These are phyloP conservation scores for Lasioglossum vierecki DNA, from an alignment of 2,888 invertebrate species.

Conservation along the genomic window DNA sequence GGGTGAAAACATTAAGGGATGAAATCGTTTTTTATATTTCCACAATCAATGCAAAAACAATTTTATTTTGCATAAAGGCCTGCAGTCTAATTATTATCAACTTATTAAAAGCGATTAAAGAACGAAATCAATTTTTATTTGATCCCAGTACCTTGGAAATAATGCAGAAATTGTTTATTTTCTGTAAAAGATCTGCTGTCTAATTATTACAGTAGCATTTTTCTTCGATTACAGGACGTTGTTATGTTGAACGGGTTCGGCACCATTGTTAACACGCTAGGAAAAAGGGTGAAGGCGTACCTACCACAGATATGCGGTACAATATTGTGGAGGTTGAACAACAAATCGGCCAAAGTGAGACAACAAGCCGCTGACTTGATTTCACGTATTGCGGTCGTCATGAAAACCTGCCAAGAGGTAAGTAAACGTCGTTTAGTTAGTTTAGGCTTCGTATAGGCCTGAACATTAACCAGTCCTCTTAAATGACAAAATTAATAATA, in stretches of 20 bases:
- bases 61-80: too few relatives aligned
- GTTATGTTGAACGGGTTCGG: constrained; percentile 99
- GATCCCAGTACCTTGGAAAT: too few relatives aligned
- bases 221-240: constrained; percentile 89
- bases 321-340: constrained; percentile 99
- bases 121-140: not conserved
- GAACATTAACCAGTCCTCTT: not conserved
- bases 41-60: too few relatives aligned
- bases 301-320: constrained; percentile 99
- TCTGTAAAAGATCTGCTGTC: too few relatives aligned
- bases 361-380: constrained; percentile 99
- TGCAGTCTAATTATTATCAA: too few relatives aligned
- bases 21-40: too few relatives aligned
- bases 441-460: too few relatives aligned
- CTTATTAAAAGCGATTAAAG: not conserved
- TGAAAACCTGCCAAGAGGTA: constrained; percentile 99
- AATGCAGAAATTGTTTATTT: too few relatives aligned
- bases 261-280: constrained; percentile 98
- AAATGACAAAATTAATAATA: constrained; percentile 8
- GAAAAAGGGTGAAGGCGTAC: constrained; percentile 99
- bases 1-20: too few relatives aligned
- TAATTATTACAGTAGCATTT: not conserved
- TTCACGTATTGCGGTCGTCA: constrained; percentile 98
- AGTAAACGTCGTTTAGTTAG: constrained; percentile 82
- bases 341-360: constrained; percentile 99